Percentiles rank a stretch among this genome's conserved stretches.
Conservation (phyloP, 53 echinoderm and acorn worm genomes). For the Temnopleurus reevesii region DNA sequence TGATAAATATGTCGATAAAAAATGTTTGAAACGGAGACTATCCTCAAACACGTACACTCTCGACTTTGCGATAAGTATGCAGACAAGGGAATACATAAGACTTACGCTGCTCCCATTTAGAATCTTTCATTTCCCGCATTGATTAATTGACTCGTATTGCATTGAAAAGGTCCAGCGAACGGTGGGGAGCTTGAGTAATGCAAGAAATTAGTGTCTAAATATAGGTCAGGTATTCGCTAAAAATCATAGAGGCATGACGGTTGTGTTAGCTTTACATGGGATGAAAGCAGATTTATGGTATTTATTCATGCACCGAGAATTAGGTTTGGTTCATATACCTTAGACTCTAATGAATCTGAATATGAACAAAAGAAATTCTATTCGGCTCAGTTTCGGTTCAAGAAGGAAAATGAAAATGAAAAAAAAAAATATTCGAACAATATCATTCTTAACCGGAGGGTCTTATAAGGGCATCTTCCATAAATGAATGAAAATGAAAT, state of each 20-base stretch:
- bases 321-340: no score
- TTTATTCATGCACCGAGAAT: no score
- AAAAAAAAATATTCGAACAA: no score
- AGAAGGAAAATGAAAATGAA: no score
- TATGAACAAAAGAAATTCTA: no score
- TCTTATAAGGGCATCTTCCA: no score
- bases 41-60: conserved; percentile 10
- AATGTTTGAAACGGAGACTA: conserved; percentile 7
- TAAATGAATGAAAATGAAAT: no score
- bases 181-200: not conserved
- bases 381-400: no score
- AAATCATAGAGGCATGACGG: not conserved
- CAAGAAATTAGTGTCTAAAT: conserved; percentile 37
- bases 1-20: not conserved
- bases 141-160: not conserved
- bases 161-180: conserved; percentile 27
- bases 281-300: no score
- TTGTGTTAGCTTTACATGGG: no score
- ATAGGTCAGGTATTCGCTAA: conserved; percentile 4
- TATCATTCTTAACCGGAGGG: no score
- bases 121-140: not conserved
- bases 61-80: conserved; percentile 20
- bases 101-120: conserved; percentile 20
- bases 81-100: conserved; percentile 22
- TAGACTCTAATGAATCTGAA: no score